Evolutionary conservation across 1,140 invertebrate genomes (phyloP).

Genomic region (Formica selysi): DNA sequence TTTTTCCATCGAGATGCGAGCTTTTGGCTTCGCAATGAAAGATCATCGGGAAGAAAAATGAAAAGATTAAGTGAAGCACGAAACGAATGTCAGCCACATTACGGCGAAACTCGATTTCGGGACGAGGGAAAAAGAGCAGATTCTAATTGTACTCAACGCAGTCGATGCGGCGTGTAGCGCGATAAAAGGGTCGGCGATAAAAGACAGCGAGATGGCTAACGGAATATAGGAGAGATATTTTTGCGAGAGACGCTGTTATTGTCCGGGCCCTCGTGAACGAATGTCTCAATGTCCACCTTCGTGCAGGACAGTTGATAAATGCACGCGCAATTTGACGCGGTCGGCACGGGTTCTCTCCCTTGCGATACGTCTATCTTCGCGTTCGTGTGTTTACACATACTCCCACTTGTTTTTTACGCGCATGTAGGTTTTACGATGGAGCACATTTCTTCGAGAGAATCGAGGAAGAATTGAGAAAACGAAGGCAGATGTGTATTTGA

Average conservation of each 20-base stretch:
- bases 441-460: background rate
- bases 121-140: conserved; percentile 7
- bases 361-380: conserved; percentile 36
- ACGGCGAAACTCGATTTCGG: conserved; percentile 35
- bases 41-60: conserved; percentile 19
- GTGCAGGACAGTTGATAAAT: conserved; percentile 53
- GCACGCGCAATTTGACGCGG: conserved; percentile 56
- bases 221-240: conserved; percentile 45
- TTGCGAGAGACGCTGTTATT: conserved; percentile 10
- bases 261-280: background rate
- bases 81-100: conserved; percentile 30
- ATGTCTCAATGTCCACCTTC: conserved; percentile 49
- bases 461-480: background rate
- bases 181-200: conserved; percentile 66
- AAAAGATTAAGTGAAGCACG: conserved; percentile 32
- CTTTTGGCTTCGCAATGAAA: background rate
- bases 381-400: background rate
- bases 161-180: conserved; percentile 12
- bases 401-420: background rate
- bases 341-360: background rate
- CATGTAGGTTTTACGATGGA: background rate
- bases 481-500: background rate
- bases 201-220: conserved; percentile 64
- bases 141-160: conserved; percentile 49
- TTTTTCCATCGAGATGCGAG: background rate